These are phyloP conservation scores for Pseudomugil tenellus DNA, from an alignment of 2,797 vertebrate genomes.

Conservation along the genomic window DNA sequence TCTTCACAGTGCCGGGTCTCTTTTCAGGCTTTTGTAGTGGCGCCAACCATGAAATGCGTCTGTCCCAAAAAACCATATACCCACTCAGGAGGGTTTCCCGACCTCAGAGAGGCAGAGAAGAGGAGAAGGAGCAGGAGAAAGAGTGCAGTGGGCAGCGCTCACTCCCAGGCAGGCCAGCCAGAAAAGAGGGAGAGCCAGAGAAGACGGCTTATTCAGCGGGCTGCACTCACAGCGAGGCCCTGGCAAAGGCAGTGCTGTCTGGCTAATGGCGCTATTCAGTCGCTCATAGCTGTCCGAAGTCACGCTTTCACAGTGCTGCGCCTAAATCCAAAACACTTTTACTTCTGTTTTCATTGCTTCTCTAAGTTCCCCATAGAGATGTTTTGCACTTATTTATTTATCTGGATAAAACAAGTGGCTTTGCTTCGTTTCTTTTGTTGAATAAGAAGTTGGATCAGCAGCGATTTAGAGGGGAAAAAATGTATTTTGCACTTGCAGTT, in stretches of 20 bases:
- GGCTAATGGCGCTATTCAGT: slow-evolving; percentile 57
- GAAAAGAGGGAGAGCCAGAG: slow-evolving; percentile 62
- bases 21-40: slow-evolving; percentile 77
- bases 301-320: slow-evolving; percentile 35
- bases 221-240: slow-evolving; percentile 71
- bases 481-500: slow-evolving; percentile 55
- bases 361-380: background rate
- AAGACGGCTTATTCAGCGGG: slow-evolving; percentile 72
- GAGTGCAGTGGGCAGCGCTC: slow-evolving; percentile 59
- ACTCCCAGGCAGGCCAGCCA: slow-evolving; percentile 64
- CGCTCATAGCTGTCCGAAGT: slow-evolving; percentile 35
- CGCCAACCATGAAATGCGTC: slow-evolving; percentile 79
- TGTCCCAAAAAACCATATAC: slow-evolving; percentile 78
- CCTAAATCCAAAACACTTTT: slow-evolving; percentile 32
- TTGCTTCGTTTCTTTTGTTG: slow-evolving; percentile 18
- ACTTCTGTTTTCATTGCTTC: slow-evolving; percentile 32
- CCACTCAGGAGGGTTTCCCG: slow-evolving; percentile 73
- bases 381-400: background rate
- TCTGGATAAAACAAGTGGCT: background rate
- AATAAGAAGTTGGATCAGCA: slow-evolving; percentile 33
- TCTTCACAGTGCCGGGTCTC: slow-evolving; percentile 77
- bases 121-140: slow-evolving; percentile 55
- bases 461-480: slow-evolving; percentile 24
- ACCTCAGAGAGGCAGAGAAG: slow-evolving; percentile 67
- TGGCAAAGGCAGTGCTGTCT: slow-evolving; percentile 63